Base-by-base conservation (phyloP, 2,888 invertebrate species). In the Pachymerium ferrugineum region DNA sequence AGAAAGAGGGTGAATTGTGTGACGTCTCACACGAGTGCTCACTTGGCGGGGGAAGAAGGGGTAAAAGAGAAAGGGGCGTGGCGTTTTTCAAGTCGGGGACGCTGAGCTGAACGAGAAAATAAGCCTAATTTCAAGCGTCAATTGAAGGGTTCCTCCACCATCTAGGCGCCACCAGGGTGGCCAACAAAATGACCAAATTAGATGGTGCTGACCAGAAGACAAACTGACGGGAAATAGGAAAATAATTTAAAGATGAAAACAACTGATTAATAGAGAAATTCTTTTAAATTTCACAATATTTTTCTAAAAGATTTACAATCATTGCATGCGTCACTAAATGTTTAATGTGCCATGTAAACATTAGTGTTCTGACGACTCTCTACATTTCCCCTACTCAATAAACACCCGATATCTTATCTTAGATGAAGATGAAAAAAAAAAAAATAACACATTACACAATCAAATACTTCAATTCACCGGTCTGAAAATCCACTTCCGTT, bases 51-150 rank as follows among this genome's bases (percentile, higher is more conserved):
- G 54, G 54, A 54, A 54, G 62, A 62, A 62, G 62, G 62, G 62
- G 62, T 25, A 28, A 62, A 47, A 62, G 62, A 25, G 62, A 62
- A 62, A n/a, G 62, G 28, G 62, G 62, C 62, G 62, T 62, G 62
- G 62, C 25, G n/a, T 25, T 62, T 62, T 62, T 62, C 62, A 62
- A 62, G 62, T 62, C n/a, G 62, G 62, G 62, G 62, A 62, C 62
- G 62, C 62, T 62, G 62, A 62, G 62, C 62, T 62, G 62, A 62
- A 62, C 62, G 62, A 62, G 62, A 62, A 62, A 62, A 62, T 62
- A 62, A 62, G 62, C 62, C 62, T 62, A 62, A 62, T 62, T 62
- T 62, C 62, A 28, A 62, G 62, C 62, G 62, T 62, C 62, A 62
- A 62, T 62, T 62, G 62, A 62, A 62, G 62, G 62, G 62, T 62